phyloP scores from a whole-genome alignment of 2,113 vertebrate genomes.

The Pseudorectes ferrugineus region DNA sequence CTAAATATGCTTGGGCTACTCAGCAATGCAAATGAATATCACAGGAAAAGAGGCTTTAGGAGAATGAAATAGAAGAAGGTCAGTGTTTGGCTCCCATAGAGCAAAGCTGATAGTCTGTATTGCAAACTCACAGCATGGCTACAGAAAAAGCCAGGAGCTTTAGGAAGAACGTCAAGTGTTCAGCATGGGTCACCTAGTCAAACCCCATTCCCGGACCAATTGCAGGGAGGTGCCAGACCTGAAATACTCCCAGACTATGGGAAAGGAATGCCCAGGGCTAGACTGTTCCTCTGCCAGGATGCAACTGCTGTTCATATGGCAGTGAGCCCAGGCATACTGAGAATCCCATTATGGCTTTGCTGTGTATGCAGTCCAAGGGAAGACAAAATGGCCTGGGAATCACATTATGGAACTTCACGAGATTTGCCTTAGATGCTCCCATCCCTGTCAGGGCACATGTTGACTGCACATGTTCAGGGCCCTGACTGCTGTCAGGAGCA shows the following conservation, averaged over 20 bases:
- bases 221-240: not conserved
- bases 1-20: not conserved
- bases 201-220: not conserved
- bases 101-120: not conserved
- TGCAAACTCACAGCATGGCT: not conserved
- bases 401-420: not conserved
- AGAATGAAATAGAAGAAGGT: not conserved
- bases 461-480: not conserved
- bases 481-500: not conserved
- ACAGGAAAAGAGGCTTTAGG: not conserved
- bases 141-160: not conserved
- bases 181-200: not conserved
- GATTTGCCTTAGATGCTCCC: constrained; percentile 42
- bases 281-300: not conserved
- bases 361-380: not conserved
- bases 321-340: not conserved
- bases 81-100: not conserved
- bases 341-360: constrained; percentile 7
- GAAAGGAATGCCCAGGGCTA: not conserved
- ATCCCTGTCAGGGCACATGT: not conserved
- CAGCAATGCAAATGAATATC: not conserved
- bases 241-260: not conserved
- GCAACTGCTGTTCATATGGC: not conserved
- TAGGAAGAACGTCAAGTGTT: not conserved
- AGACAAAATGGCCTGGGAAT: not conserved